Base-by-base conservation (phyloP, 2,113 vertebrate genomes). In the Melierax canorus region DNA sequence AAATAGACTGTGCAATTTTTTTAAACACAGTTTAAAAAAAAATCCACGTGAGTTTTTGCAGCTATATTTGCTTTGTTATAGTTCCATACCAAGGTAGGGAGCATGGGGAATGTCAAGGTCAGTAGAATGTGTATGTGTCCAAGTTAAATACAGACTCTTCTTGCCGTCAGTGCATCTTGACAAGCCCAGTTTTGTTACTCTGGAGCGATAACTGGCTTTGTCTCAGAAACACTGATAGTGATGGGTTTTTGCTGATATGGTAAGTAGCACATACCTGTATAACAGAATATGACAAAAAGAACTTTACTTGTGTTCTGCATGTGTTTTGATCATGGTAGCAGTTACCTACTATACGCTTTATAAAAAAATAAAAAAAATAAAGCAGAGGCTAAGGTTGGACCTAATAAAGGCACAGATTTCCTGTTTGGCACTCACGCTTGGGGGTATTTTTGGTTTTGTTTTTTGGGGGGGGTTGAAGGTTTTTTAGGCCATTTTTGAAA, bases 181-280 rank as follows among this genome's bases (percentile, higher is more conserved):
- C 76, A 89, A 89, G 91, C 48, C 92, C 86, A 63, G 58, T 68
- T 94, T 60, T 62, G 82, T 95, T 93, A 39, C n/a, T 92, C 51
- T 78, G 77, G 62, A 53, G 76, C 10, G 3, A 11, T 92, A 81
- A 75, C 56, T 87, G 95, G 86, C 75, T 85, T 90, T 95, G 95
- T 94, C 83, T 94, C 86, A 89, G 68, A 92, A 69, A 89, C 90
- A 91, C 82, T 86, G 72, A 39, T 48, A 86, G 85, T 62, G 79
- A 10, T 6, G 48, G 20, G 5, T 2, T 41, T 82, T 90, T 88
- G 88, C 92, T 90, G 85, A 71, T 2, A 3, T 12, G 90, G 82
- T 93, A 88, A 94, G 94, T 94, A 90, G 67, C 43, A 43, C 60
- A 30, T 27, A 77, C 68, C 43, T 93, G 63, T 76, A 9, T 66